These are phyloP conservation scores for Zonitis immaculata DNA, from an alignment of 2,888 invertebrate species.

Conservation along the genomic window DNA sequence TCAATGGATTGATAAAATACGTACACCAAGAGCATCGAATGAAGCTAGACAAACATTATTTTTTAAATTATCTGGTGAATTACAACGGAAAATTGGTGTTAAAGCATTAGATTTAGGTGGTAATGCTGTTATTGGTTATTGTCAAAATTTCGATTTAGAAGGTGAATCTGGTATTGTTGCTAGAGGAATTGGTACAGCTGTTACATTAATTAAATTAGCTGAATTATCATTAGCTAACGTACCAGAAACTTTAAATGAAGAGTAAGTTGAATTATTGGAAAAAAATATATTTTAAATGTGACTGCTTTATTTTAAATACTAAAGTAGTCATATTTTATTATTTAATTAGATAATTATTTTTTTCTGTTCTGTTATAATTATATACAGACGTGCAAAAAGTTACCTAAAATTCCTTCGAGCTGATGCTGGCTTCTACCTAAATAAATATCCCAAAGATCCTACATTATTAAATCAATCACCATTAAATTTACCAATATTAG, in stretches of 20 bases:
- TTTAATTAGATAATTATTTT: constrained; percentile 12
- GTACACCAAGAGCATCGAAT: constrained; percentile 94
- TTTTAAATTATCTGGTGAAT: constrained; percentile 89
- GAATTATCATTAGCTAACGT: constrained; percentile 43
- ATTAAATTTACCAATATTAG: constrained; percentile 4
- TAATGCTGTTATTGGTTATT: constrained; percentile 92
- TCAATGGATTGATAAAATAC: constrained; percentile 98
- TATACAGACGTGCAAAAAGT: constrained; percentile 43
- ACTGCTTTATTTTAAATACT: constrained; percentile 1
- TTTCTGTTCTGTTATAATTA: constrained; percentile 27
- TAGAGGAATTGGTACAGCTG: constrained; percentile 88
- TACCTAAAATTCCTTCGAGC: constrained; percentile 47
- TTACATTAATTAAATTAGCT: constrained; percentile 62
- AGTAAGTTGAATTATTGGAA: constrained; percentile 55
- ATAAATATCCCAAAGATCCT: constrained; percentile 24
- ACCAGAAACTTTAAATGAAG: constrained; percentile 47
- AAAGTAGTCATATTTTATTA: not conserved
- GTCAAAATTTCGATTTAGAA: constrained; percentile 92
- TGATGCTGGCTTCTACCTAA: constrained; percentile 44
- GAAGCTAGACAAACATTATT: constrained; percentile 95
- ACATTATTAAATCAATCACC: constrained; percentile 1
- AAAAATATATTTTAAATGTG: constrained; percentile 3
- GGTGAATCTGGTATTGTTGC: constrained; percentile 97
- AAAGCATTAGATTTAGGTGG: constrained; percentile 92
- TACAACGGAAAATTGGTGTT: constrained; percentile 87